Evolutionary conservation across 2,888 invertebrate species (phyloP).

Genomic region (Pyrrhia umbra): DNA sequence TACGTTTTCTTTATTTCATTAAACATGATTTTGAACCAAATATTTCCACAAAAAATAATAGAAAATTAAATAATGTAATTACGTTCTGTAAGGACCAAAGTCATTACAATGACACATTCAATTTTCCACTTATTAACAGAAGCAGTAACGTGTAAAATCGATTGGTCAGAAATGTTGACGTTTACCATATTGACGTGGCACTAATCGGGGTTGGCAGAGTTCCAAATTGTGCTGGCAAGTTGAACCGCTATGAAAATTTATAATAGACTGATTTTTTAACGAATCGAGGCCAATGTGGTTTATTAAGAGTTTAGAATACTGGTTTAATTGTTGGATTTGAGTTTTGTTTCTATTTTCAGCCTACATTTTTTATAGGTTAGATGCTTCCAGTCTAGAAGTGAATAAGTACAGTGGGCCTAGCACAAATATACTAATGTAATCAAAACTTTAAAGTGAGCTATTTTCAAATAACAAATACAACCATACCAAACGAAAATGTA

Average conservation of each 20-base stretch:
- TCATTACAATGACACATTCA: not conserved
- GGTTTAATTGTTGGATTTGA: slow-evolving; percentile 24
- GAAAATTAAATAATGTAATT: not conserved
- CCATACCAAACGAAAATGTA: no score
- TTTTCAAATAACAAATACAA: no score
- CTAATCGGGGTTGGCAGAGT: slow-evolving; percentile 64
- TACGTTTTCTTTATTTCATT: no score
- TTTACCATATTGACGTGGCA: slow-evolving; percentile 50
- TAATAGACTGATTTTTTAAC: slow-evolving; percentile 62
- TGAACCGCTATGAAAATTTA: slow-evolving; percentile 65
- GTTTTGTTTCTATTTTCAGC: not conserved
- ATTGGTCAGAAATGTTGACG: slow-evolving; percentile 52
- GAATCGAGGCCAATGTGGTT: slow-evolving; percentile 63
- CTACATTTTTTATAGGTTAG: no score
- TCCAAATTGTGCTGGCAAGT: slow-evolving; percentile 61
- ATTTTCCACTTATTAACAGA: slow-evolving; percentile 49
- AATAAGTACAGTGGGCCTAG: no score
- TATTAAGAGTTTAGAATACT: slow-evolving; percentile 36
- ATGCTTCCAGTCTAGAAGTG: no score
- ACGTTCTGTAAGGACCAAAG: not conserved
- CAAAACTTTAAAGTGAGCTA: no score
- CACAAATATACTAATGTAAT: no score
- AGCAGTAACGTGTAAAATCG: slow-evolving; percentile 52
- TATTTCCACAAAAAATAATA: not conserved
- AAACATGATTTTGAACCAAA: no score